Percentiles rank a stretch among this genome's conserved stretches.
These are phyloP conservation scores for Drosophila neoperkinsi DNA, from an alignment of 2,888 invertebrate genomes.

Conservation along the genomic window DNA sequence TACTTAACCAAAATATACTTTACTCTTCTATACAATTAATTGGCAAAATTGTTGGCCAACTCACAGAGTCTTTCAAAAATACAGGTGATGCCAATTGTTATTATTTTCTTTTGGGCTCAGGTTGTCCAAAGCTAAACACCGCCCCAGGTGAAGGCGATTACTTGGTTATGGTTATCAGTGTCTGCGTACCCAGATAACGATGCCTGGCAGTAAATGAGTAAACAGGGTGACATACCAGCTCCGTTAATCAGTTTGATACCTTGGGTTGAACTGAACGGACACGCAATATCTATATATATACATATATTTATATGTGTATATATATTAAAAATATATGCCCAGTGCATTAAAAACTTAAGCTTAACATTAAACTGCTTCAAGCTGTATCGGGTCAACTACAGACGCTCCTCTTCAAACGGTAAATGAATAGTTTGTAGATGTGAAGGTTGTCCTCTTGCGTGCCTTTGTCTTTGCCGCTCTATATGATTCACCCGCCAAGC, in stretches of 20 bases:
- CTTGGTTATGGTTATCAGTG: conserved; percentile 56
- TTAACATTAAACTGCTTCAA: background rate
- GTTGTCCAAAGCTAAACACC: conserved; percentile 44
- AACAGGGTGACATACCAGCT: conserved; percentile 64
- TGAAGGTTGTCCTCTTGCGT: background rate
- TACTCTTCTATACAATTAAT: background rate
- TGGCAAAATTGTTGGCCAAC: conserved; percentile 12
- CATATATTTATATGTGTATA: background rate
- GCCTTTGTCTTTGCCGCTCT: conserved; percentile 15
- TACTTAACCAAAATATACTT: background rate
- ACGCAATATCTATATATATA: conserved; percentile 2
- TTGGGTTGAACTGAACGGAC: conserved; percentile 43
- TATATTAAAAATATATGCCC: background rate
- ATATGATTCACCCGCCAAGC: conserved; percentile 46
- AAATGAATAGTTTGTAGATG: conserved; percentile 15
- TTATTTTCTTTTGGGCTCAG: conserved; percentile 60
- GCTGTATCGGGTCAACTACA: background rate
- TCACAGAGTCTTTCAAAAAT: background rate
- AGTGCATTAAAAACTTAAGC: background rate
- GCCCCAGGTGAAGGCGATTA: conserved; percentile 59
- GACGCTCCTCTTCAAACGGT: conserved; percentile 18
- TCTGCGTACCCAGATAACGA: conserved; percentile 58
- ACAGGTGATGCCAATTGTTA: conserved; percentile 50
- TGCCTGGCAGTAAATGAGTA: conserved; percentile 71
- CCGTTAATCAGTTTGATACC: conserved; percentile 65